Evolutionary conservation across 2,113 vertebrate species (phyloP).

Genomic region (Cisticola juncidis): DNA sequence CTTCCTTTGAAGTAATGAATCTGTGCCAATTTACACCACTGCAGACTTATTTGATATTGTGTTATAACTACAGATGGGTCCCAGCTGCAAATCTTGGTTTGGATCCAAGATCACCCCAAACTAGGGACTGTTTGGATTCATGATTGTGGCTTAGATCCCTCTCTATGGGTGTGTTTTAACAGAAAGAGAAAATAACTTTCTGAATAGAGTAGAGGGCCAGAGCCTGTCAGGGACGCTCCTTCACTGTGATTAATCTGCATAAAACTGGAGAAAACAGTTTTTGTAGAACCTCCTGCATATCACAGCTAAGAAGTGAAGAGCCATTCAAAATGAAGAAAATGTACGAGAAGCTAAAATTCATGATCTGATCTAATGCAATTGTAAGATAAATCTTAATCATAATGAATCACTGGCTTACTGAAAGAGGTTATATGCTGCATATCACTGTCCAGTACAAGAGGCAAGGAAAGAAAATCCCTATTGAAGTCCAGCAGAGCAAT

Average conservation of each 20-base stretch:
- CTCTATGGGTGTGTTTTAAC: background rate
- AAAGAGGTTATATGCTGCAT: background rate
- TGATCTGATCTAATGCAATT: background rate
- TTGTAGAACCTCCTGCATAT: background rate
- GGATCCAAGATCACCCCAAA: conserved; percentile 39
- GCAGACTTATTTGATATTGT: background rate
- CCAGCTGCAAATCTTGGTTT: conserved; percentile 39
- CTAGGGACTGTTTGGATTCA: background rate
- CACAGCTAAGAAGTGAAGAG: background rate
- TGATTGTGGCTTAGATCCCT: background rate
- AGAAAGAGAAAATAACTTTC: background rate
- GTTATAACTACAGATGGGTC: conserved; percentile 35
- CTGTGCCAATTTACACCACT: conserved; percentile 29
- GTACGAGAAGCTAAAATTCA: background rate
- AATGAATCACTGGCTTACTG: background rate
- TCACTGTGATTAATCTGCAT: background rate
- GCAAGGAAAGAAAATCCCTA: background rate
- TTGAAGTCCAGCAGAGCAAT: background rate
- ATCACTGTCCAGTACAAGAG: background rate
- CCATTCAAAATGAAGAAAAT: background rate
- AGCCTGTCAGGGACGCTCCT: background rate
- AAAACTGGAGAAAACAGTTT: background rate
- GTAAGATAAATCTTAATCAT: background rate
- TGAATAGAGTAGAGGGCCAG: background rate
- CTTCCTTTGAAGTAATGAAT: conserved; percentile 1